Conservation (phyloP, 2,113 vertebrate genomes). For the Centropus bengalensis region DNA sequence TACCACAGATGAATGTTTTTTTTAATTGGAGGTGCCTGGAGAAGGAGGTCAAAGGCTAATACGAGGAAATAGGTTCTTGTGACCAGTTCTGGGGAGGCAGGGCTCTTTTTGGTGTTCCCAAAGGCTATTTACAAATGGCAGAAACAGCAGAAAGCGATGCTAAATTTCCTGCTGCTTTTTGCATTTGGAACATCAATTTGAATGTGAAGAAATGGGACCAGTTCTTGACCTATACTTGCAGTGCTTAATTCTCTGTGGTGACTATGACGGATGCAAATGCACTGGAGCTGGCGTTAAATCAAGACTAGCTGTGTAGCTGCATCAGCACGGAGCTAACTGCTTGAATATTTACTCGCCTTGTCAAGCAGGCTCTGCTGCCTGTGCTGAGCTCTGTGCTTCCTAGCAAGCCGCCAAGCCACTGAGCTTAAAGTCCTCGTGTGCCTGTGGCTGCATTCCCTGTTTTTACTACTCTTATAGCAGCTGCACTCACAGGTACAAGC, state of each 20-base stretch:
- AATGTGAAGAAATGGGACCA: background rate
- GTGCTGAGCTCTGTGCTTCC: conserved; percentile 23
- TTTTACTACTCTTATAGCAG: background rate
- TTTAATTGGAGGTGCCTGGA: background rate
- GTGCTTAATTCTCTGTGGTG: conserved; percentile 18
- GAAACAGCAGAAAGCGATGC: background rate
- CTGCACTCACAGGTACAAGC: background rate
- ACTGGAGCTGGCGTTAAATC: background rate
- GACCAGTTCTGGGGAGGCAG: background rate
- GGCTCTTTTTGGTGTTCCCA: background rate
- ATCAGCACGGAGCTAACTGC: conserved; percentile 35
- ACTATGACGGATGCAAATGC: background rate
- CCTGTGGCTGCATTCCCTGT: background rate
- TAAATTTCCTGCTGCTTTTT: background rate
- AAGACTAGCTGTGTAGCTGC: background rate
- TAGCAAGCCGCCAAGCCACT: accelerated
- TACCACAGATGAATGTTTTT: background rate
- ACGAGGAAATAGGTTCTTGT: background rate
- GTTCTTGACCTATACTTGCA: conserved; percentile 23
- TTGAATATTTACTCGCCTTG: conserved; percentile 8
- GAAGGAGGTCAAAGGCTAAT: background rate
- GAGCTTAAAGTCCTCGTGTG: background rate
- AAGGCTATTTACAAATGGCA: background rate
- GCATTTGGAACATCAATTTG: background rate
- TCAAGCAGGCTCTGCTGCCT: background rate